These are phyloP conservation scores for Lasioglossum figueresi DNA, from an alignment of 2,888 invertebrate genomes.

Conservation along the genomic window DNA sequence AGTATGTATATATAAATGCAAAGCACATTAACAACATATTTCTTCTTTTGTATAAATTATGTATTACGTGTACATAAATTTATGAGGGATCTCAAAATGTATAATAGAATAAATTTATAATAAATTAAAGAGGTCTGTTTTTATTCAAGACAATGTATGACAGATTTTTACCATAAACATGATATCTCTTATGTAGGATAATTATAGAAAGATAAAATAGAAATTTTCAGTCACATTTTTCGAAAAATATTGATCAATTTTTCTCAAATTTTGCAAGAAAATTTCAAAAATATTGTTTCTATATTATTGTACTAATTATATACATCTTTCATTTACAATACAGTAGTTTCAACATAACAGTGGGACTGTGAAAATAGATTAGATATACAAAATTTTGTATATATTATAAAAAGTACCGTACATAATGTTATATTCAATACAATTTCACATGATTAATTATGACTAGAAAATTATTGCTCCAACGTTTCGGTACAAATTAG, in stretches of 20 bases:
- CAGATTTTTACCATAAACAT: conserved; percentile 53
- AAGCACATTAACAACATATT: conserved; percentile 16
- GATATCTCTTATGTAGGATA: conserved; percentile 47
- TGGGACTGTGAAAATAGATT: conserved; percentile 31
- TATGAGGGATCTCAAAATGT: conserved; percentile 2
- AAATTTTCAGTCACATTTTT: not conserved
- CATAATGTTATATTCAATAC: conserved; percentile 19
- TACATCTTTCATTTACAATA: conserved; percentile 35
- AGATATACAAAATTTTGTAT: conserved; percentile 41
- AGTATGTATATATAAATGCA: conserved; percentile 46
- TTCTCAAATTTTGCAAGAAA: conserved; percentile 56
- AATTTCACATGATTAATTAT: conserved; percentile 31
- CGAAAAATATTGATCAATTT: conserved; percentile 43
- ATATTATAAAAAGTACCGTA: conserved; percentile 24
- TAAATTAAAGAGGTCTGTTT: conserved; percentile 41
- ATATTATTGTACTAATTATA: conserved; percentile 50
- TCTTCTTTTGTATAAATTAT: conserved; percentile 14
- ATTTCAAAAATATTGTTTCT: conserved; percentile 47
- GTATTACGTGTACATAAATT: conserved; percentile 18
- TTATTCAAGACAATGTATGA: conserved; percentile 28
- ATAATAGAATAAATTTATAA: conserved; percentile 26
- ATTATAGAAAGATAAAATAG: conserved; percentile 7
- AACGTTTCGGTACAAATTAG: conserved; percentile 10
- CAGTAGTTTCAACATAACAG: conserved; percentile 16
- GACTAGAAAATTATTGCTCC: conserved; percentile 50